These are phyloP conservation scores for Amblyraja radiata DNA, from an alignment of 2,797 vertebrate species.

Conservation along the genomic window DNA sequence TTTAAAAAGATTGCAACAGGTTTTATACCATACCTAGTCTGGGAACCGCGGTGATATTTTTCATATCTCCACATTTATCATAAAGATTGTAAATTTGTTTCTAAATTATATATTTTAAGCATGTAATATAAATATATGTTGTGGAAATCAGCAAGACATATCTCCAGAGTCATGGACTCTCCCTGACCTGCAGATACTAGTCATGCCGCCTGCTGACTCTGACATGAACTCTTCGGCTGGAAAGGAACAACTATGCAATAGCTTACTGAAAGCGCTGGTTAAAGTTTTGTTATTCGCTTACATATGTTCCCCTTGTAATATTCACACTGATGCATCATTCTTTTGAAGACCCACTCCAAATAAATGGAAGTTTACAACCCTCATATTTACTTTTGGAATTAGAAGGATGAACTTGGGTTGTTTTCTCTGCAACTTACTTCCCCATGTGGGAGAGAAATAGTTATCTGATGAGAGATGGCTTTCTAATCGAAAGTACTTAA, in stretches of 20 bases:
- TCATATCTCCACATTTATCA: not conserved
- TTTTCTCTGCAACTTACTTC: not conserved
- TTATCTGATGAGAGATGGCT: not conserved
- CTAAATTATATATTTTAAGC: slow-evolving; percentile 36
- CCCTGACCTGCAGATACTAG: not conserved
- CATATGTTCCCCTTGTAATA: slow-evolving; percentile 28
- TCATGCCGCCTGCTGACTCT: slow-evolving; percentile 8
- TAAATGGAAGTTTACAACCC: slow-evolving; percentile 5
- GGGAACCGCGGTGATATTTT: slow-evolving; percentile 22
- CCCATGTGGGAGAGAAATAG: not conserved
- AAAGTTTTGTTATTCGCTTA: slow-evolving; percentile 23
- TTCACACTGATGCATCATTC: not conserved
- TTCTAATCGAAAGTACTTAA: not conserved
- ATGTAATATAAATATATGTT: slow-evolving; percentile 32
- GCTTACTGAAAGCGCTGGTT: slow-evolving; percentile 28
- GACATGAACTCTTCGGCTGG: not conserved
- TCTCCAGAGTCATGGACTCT: slow-evolving; percentile 14
- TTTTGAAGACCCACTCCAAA: slow-evolving; percentile 10
- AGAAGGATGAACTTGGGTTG: not conserved
- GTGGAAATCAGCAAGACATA: slow-evolving; percentile 15
- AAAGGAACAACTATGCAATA: slow-evolving; percentile 27
- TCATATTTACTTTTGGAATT: not conserved
- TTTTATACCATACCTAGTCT: slow-evolving; percentile 30
- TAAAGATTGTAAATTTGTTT: slow-evolving; percentile 33
- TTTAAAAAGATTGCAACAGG: slow-evolving; percentile 28